Evolutionary conservation across 2,113 vertebrate species (phyloP).

Genomic region (Rhombomys opimus): DNA sequence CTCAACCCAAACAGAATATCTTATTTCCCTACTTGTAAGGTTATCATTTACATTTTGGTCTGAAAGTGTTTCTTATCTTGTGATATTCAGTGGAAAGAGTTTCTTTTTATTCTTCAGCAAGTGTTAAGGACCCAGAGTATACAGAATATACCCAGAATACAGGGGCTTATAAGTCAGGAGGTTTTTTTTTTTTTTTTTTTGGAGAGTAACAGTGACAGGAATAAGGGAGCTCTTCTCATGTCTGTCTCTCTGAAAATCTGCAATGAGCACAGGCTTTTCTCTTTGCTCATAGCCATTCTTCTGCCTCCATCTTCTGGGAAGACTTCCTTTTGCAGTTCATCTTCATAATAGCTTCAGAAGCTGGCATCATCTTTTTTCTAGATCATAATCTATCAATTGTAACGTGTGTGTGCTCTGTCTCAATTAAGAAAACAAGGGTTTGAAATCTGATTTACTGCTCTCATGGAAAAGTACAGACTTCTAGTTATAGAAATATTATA

Average conservation of each 20-base stretch:
- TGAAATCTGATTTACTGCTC: not conserved
- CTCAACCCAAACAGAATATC: constrained; percentile 60
- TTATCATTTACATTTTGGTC: constrained; percentile 69
- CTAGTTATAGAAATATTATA: not conserved
- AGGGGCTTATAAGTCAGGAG: not conserved
- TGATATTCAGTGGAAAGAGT: constrained; percentile 56
- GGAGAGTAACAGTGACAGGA: not conserved
- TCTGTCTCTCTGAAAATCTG: not conserved
- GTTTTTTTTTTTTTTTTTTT: not conserved
- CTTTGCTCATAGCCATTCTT: not conserved
- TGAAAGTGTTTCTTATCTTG: constrained; percentile 27
- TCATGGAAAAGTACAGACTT: constrained; percentile 23
- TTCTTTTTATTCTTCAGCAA: constrained; percentile 64
- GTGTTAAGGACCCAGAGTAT: not conserved
- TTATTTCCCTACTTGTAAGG: constrained; percentile 71
- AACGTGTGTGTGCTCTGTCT: not conserved
- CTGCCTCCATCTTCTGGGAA: not conserved
- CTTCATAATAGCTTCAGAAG: not conserved
- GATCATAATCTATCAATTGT: not conserved
- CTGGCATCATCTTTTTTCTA: not conserved
- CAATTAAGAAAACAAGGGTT: not conserved
- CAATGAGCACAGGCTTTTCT: not conserved
- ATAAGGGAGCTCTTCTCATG: not conserved
- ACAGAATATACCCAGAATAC: not conserved
- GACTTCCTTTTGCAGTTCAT: not conserved